A percentile compares a stretch with the other conserved stretches of the same genome.
Conservation (phyloP, 2,888 invertebrate species). For the Pseudococcus longispinus region DNA sequence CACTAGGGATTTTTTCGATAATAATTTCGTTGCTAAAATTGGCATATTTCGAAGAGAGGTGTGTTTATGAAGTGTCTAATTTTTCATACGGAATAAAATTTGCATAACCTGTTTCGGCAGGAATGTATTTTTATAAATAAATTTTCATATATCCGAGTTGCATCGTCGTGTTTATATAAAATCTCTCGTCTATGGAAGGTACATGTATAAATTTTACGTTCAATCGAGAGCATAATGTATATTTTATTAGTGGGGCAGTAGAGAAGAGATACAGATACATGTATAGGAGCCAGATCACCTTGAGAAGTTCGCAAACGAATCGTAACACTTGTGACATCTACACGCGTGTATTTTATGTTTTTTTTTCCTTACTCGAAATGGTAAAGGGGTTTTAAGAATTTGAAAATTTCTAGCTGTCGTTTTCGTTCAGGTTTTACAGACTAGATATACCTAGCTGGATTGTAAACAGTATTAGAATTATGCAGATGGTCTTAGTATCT, state of each 20-base stretch:
- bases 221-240: background rate
- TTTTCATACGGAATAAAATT: background rate
- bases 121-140: constrained; percentile 3
- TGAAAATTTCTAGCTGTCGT: background rate
- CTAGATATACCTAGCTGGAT: background rate
- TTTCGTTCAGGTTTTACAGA: background rate
- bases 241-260: constrained; percentile 21
- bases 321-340: background rate
- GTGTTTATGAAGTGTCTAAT: background rate
- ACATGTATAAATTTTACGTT: background rate
- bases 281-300: background rate
- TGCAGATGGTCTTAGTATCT: background rate
- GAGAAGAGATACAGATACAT: background rate
- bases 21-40: background rate
- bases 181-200: background rate
- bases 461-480: background rate
- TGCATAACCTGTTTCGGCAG: background rate
- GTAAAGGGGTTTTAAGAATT: background rate
- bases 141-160: background rate
- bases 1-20: background rate
- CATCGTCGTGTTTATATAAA: background rate
- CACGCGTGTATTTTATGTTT: background rate
- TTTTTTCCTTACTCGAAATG: background rate
- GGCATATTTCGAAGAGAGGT: background rate
- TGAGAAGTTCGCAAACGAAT: constrained; percentile 11